Evolutionary conservation across 2,888 invertebrate genomes (phyloP).

Genomic region (Ceraclea dissimilis): DNA sequence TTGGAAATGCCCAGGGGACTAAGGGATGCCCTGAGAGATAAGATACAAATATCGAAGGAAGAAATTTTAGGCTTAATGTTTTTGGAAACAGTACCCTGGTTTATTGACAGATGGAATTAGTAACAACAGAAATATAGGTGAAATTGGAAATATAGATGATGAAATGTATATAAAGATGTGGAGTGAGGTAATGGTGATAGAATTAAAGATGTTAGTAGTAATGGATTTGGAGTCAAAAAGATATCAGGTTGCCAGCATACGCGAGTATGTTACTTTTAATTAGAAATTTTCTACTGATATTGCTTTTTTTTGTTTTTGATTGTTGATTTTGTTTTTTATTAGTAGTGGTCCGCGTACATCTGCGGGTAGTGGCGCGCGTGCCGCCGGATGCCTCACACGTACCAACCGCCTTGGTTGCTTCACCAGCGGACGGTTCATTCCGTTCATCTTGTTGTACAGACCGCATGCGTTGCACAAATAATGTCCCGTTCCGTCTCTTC

Average conservation of each 20-base stretch:
- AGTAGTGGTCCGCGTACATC: conserved; percentile 19
- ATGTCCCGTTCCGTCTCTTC: conserved; percentile 97
- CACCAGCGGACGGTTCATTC: conserved; percentile 85
- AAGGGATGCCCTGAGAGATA: too few species aligned
- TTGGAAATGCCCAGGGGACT: too few species aligned
- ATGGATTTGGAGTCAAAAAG: background rate
- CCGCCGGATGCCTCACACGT: conserved; percentile 35
- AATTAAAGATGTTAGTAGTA: background rate
- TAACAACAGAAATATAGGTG: too few species aligned
- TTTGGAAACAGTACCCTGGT: too few species aligned
- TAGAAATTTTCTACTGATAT: background rate
- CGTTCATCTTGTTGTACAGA: conserved; percentile 95
- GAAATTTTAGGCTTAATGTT: too few species aligned
- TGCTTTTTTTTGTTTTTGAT: background rate
- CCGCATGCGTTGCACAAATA: conserved; percentile 99
- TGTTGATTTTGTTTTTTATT: background rate
- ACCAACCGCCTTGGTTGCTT: conserved; percentile 90
- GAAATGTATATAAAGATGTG: too few species aligned
- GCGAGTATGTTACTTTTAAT: conserved; percentile 2
- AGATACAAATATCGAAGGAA: too few species aligned
- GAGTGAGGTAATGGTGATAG: too few species aligned
- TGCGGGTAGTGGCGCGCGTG: conserved; percentile 15
- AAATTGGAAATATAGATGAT: too few species aligned
- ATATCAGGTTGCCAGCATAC: conserved; percentile 12
- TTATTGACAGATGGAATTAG: too few species aligned